Evolutionary conservation across 37 sponge, comb jelly and placozoan genomes (phyloP).

Genomic region (Halisarca cf. caerulea): DNA sequence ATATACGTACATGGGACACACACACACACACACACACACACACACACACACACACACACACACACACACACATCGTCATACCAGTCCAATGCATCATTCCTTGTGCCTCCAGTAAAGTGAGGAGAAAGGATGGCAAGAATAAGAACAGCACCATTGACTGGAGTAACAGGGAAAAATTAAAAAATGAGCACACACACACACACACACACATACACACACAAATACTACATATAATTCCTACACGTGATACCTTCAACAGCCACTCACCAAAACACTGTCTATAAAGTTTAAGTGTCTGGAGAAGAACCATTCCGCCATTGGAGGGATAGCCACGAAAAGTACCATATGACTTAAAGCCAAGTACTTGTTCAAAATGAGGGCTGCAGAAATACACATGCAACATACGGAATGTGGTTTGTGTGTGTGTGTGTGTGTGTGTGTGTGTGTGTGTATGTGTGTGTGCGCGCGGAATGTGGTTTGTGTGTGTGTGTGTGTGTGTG

Average conservation of each 20-base stretch:
- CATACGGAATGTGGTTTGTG: too few relatives aligned
- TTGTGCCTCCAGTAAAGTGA: slow-evolving; percentile 71
- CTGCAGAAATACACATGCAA: slow-evolving; percentile 20
- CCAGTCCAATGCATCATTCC: slow-evolving; percentile 56
- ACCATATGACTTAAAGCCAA: slow-evolving; percentile 37
- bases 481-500: background rate
- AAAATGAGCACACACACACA: background rate
- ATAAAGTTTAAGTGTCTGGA: slow-evolving; percentile 5
- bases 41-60: slow-evolving; percentile 5
- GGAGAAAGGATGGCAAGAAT: slow-evolving; percentile 36
- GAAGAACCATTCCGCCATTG: slow-evolving; percentile 14
- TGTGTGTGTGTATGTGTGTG: background rate
- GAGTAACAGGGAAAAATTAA: background rate
- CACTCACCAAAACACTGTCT: slow-evolving; percentile 14
- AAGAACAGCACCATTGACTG: slow-evolving; percentile 25
- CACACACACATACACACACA: background rate
- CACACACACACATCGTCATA: slow-evolving; percentile 11
- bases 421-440: background rate
- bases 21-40: background rate
- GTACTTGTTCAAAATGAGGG: slow-evolving; percentile 36
- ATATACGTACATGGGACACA: background rate
- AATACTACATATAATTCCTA: too few relatives aligned
- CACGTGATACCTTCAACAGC: background rate
- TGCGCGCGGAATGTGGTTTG: background rate
- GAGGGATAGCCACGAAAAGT: slow-evolving; percentile 31